Base-by-base conservation (phyloP, 2,797 vertebrate species). In the Anguilla obscura region DNA sequence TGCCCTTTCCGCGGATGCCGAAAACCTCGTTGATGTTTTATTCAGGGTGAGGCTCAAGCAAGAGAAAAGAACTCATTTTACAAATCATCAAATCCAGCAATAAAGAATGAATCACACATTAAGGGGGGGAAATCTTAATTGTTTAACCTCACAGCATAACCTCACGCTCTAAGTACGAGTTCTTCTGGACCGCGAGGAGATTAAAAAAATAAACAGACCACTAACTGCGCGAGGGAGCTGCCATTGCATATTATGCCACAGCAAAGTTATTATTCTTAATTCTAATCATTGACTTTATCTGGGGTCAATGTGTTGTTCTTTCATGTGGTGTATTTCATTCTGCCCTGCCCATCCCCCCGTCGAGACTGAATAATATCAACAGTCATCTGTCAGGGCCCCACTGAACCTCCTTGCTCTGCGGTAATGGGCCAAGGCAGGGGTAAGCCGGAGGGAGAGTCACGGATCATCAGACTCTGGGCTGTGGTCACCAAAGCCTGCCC, bases 1-100 rank as follows among this genome's bases (percentile, higher is more conserved):
- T 71, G 66, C 66, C 66, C 66, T 71, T 60, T 87, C 45, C 12
- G n/a, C 33, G 60, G 60, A 54, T 33, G 54, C 71, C 40, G 50
- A 48, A 76, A 21, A 66, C 14, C 52, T 74, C 52, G 84, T 56
- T 71, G 52, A 74, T 86, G 85, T 86, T 86, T 71, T 74, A 48
- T 84, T 56, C 82, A 45, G 82, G 80, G 63, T 6, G 52, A 33
- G 60, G 58, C 30, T 88, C 84, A 69, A 52, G n/a, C 40, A 66
- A 27, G 80, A 48, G 87, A 84, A 48, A 24, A 30, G 0, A 71
- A 27, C 40, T 52, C 40, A 50, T 36, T 66, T 66, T 14, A 30
- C 27, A 66, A 76, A 36, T 30, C 30, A 36, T 71, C 86, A 84
- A 40, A 58, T 50, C 48, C 21, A 82, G 79, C 52, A 33, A 50